Base-by-base conservation (phyloP, 2,888 invertebrate species). In the Cerastis rubricosa region DNA sequence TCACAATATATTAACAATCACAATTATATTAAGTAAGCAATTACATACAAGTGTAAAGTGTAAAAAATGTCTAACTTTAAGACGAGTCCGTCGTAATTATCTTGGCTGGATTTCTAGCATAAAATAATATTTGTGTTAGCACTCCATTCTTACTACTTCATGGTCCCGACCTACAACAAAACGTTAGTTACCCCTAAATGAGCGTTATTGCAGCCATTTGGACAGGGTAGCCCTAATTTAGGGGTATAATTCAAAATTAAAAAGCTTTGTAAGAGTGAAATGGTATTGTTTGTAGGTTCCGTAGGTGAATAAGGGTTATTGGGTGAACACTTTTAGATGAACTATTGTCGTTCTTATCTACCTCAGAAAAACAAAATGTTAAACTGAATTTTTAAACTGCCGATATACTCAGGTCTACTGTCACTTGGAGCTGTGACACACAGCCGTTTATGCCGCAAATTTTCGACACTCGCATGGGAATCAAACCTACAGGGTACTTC, bases 131-230 rank as follows among this genome's bases (percentile, higher is more conserved):
- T 17, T 25, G 9, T 40, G 9, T 71, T 25, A 79, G 19, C 65
- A 57, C 66, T 81, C 80, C 73, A 70, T 57, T 70, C 8, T n/a
- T 61, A 49, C 9, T 63, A 11, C n/a, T 57, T 54, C 59, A 0
- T 54, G 73, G 65, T 7, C 25, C 43, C 43, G n/a, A 70, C 69
- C 76, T 72, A 70, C 82, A 81, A 81, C 74, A 85, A 74, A 83
- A 85, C 86, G 84, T 84, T 84, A 84, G 86, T 84, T 83, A 83
- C 86, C 86, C 86, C 83, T 84, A 84, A 85, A 83, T 85, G 76
- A 84, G 73, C 77, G 84, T 85, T 85, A 85, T 85, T 77, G 77
- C 85, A 78, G 86, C 72, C 83, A 74, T 86, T 84, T 80, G 63
- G 70, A 80, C 85, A 47, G 70, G 81, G 74, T 54, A 80, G 76